Percentiles rank a stretch among this genome's conserved stretches.
phyloP scores from a whole-genome alignment of 2,113 vertebrate species.

The Gnathonemus echidnorhynchus region DNA sequence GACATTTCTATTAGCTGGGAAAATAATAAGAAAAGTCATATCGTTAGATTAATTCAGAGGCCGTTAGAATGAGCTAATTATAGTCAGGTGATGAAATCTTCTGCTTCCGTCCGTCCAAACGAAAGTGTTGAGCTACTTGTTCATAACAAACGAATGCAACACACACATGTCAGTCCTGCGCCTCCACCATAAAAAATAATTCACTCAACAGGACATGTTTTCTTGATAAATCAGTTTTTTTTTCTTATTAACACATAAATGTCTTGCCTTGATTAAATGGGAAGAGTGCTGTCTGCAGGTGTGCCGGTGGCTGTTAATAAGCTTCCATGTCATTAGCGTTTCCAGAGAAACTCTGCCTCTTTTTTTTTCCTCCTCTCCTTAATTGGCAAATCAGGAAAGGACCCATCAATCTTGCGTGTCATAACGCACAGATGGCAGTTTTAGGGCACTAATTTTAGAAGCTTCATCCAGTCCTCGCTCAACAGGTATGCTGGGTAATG shows the following conservation, averaged over 20 bases:
- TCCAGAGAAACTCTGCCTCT: conserved; percentile 13
- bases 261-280: conserved; percentile 12
- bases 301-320: conserved; percentile 8
- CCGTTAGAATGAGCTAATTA: conserved; percentile 2
- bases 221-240: neutral
- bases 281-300: conserved; percentile 7
- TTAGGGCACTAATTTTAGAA: neutral
- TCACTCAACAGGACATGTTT: neutral
- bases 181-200: neutral
- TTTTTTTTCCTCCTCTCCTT: neutral
- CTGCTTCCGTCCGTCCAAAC: neutral
- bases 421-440: conserved; percentile 28
- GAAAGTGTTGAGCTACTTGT: neutral
- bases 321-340: conserved; percentile 21
- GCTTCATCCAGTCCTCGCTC: neutral
- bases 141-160: neutral
- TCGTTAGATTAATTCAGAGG: neutral
- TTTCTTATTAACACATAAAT: conserved; percentile 16
- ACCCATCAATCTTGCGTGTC: conserved; percentile 28
- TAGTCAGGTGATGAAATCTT: neutral
- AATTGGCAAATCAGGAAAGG: conserved; percentile 11
- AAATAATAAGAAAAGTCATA: neutral
- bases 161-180: neutral
- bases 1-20: conserved; percentile 2
- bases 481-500: neutral